phyloP scores from a whole-genome alignment of 2,113 vertebrate species.

The Plestiodon gilberti region DNA sequence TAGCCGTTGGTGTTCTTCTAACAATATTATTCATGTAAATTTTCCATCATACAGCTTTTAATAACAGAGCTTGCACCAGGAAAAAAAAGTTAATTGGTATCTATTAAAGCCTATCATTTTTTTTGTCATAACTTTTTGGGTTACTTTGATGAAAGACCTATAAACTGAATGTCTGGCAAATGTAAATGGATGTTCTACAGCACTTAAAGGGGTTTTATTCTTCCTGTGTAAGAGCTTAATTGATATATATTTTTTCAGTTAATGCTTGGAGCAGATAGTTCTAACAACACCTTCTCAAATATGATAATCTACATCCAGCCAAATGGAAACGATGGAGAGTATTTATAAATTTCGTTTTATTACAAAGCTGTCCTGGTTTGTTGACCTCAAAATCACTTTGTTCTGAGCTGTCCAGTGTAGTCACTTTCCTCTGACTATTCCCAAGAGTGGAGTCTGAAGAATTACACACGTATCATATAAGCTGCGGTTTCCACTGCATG shows the following conservation, averaged over 20 bases:
- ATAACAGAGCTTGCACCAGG: slow-evolving; percentile 1
- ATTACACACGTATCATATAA: neutral
- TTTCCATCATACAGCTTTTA: neutral
- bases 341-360: slow-evolving; percentile 24
- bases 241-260: slow-evolving; percentile 28
- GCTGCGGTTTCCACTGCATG: no score
- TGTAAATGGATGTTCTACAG: neutral
- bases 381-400: slow-evolving; percentile 9
- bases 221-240: slow-evolving; percentile 29
- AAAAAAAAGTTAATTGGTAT: slow-evolving; percentile 16
- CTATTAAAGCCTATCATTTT: slow-evolving; percentile 3
- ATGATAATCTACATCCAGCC: neutral
- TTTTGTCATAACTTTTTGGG: slow-evolving; percentile 29
- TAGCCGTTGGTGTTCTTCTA: neutral
- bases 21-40: slow-evolving; percentile 4
- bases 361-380: neutral
- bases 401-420: neutral
- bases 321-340: slow-evolving; percentile 22
- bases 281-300: slow-evolving; percentile 18
- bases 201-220: slow-evolving; percentile 6
- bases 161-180: slow-evolving; percentile 6
- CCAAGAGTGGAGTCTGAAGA: neutral
- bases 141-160: slow-evolving; percentile 36
- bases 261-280: slow-evolving; percentile 32
- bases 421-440: neutral